These are phyloP conservation scores for Yasuhikotakia modesta DNA, from an alignment of 2,797 vertebrate species.

Conservation along the genomic window DNA sequence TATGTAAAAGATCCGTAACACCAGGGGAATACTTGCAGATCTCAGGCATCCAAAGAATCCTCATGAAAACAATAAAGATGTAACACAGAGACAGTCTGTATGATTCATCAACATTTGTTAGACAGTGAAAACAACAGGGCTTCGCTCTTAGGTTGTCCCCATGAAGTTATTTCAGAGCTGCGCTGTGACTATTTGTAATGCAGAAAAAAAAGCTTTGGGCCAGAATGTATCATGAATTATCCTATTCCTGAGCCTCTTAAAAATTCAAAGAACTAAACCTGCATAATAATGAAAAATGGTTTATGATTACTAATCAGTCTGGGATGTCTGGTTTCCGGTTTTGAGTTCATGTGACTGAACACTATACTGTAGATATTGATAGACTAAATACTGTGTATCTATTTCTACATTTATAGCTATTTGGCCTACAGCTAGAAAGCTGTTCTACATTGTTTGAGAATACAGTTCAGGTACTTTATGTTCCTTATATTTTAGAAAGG, in stretches of 20 bases:
- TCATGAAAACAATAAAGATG: conserved; percentile 6
- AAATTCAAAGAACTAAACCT: neutral
- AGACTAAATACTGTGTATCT: neutral
- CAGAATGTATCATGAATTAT: conserved; percentile 32
- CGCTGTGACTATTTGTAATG: neutral
- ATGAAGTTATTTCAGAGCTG: conserved; percentile 13
- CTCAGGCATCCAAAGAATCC: conserved; percentile 10
- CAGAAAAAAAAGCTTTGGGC: conserved; percentile 34
- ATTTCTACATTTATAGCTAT: neutral
- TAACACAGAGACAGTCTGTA: conserved; percentile 1
- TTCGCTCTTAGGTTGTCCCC: neutral
- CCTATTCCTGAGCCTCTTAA: neutral
- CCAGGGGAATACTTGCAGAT: neutral
- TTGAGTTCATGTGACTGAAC: neutral
- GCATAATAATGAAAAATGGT: neutral
- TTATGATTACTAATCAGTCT: conserved; percentile 3
- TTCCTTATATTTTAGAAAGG: neutral
- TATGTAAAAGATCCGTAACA: neutral
- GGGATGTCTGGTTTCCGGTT: neutral
- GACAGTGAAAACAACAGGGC: conserved; percentile 5
- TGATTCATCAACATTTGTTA: conserved; percentile 30
- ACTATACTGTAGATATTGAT: neutral
- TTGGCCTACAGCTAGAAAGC: conserved; percentile 15
- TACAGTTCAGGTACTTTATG: conserved; percentile 4
- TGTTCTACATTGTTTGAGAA: neutral